Conservation (phyloP, 2,113 vertebrate genomes). For the Caloenas nicobarica region DNA sequence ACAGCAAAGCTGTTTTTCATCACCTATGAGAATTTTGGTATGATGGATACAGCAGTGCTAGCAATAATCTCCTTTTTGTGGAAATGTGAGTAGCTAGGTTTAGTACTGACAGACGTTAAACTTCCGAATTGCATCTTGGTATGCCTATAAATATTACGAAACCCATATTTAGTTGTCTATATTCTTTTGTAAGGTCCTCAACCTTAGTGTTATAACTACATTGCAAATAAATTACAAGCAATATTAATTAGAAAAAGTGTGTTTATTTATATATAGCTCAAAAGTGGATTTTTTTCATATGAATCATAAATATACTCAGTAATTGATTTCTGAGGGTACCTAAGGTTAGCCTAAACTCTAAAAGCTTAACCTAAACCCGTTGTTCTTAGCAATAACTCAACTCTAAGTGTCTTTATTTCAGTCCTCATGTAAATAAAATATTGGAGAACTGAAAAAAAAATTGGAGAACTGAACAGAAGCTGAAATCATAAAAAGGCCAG, state of each 20-base stretch:
- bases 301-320: background rate
- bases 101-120: background rate
- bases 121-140: background rate
- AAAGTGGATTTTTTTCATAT: background rate
- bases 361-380: background rate
- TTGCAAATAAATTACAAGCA: background rate
- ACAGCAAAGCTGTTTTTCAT: conserved; percentile 25
- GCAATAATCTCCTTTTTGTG: background rate
- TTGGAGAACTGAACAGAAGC: background rate
- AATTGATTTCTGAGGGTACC: background rate
- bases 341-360: background rate
- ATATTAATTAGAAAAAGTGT: background rate
- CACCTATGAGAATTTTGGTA: background rate
- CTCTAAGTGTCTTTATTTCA: background rate
- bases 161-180: background rate
- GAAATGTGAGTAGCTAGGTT: background rate
- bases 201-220: background rate
- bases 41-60: background rate
- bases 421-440: background rate
- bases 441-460: conserved; percentile 3
- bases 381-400: background rate
- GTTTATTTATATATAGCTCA: background rate
- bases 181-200: background rate
- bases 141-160: background rate
- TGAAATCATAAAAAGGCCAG: background rate